Evolutionary conservation across 2,888 invertebrate genomes (phyloP).

Genomic region (Patella pellucida): DNA sequence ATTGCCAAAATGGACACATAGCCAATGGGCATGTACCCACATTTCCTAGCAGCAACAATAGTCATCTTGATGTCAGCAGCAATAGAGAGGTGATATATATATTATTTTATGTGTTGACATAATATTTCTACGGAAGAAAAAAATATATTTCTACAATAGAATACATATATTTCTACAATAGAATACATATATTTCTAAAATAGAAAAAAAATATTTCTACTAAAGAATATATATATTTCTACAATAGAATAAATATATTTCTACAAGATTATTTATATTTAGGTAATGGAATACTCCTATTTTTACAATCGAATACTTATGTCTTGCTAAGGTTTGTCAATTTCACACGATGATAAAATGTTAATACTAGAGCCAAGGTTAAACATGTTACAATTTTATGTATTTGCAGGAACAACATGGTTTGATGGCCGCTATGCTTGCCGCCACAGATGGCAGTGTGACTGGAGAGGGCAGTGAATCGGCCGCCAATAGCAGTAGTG

Average conservation of each 20-base stretch:
- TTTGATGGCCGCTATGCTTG: constrained; percentile 49
- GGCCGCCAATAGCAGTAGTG: constrained; percentile 15
- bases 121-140: too few species aligned
- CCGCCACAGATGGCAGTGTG: constrained; percentile 35
- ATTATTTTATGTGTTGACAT: too few species aligned
- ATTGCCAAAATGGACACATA: constrained; percentile 48
- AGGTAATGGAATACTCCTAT: too few species aligned
- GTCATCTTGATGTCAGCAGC: constrained; percentile 27
- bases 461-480: constrained; percentile 28
- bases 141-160: too few species aligned
- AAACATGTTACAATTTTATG: background rate
- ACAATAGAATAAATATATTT: too few species aligned
- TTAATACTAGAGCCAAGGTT: background rate
- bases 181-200: too few species aligned
- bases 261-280: too few species aligned
- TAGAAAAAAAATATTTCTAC: too few species aligned
- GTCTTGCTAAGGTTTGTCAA: too few species aligned
- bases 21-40: constrained; percentile 51
- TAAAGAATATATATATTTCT: too few species aligned
- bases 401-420: constrained; percentile 46
- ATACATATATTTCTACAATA: too few species aligned
- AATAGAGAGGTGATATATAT: constrained; percentile 31
- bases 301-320: too few species aligned
- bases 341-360: background rate
- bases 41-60: constrained; percentile 27